Evolutionary conservation across 2,888 invertebrate species (phyloP).

Genomic region (Drosophila austrosaltans): DNA sequence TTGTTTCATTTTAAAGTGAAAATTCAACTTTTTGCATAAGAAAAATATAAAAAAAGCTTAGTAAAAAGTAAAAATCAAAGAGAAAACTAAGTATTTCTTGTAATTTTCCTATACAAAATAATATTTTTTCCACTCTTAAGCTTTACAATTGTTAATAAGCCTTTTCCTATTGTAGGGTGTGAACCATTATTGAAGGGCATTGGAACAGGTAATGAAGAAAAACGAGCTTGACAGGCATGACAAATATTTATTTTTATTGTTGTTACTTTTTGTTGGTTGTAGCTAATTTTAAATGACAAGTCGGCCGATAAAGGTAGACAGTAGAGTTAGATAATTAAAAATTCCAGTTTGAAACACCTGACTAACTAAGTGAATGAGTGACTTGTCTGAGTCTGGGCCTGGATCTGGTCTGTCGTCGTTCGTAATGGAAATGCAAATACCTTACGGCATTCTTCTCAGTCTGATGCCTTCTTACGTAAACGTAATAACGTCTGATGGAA

Average conservation of each 20-base stretch:
- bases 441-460: conserved; percentile 26
- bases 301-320: conserved; percentile 67
- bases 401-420: neutral
- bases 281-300: conserved; percentile 39
- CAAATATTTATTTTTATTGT: conserved; percentile 37
- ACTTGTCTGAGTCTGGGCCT: conserved; percentile 13
- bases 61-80: too few relatives aligned
- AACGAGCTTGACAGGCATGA: conserved; percentile 48
- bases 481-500: neutral
- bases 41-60: too few relatives aligned
- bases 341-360: conserved; percentile 67
- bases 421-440: conserved; percentile 52
- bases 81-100: too few relatives aligned
- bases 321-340: conserved; percentile 47
- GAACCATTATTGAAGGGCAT: conserved; percentile 5
- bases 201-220: neutral
- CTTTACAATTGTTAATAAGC: neutral
- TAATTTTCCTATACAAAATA: neutral
- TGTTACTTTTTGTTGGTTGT: neutral
- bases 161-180: neutral
- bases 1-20: too few relatives aligned
- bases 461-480: conserved; percentile 21
- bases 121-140: neutral
- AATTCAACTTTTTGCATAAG: too few relatives aligned
- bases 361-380: conserved; percentile 33